phyloP scores from a whole-genome alignment of 2,113 vertebrate genomes.

The Apteryx mantelli region DNA sequence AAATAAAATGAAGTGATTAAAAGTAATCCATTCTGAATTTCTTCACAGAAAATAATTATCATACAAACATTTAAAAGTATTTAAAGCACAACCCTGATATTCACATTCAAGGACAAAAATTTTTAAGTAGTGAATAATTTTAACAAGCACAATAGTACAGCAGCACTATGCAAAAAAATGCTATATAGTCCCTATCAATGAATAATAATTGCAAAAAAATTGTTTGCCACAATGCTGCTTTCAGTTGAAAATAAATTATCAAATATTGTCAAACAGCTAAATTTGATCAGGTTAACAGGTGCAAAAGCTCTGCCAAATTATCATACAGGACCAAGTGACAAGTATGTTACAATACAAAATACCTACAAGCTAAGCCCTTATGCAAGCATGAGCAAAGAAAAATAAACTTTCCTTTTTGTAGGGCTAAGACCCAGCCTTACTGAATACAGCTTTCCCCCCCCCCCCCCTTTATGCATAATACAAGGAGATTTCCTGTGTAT shows the following conservation, averaged over 20 bases:
- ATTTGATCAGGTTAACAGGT: slow-evolving; percentile 1
- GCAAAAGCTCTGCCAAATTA: slow-evolving; percentile 10
- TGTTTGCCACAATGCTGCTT: not conserved
- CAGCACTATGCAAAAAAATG: slow-evolving; percentile 8
- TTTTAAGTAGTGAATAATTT: slow-evolving; percentile 33
- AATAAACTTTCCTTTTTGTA: not conserved
- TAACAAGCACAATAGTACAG: slow-evolving; percentile 30
- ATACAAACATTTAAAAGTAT: slow-evolving; percentile 49
- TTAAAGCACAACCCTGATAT: slow-evolving; percentile 27
- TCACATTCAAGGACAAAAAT: slow-evolving; percentile 50
- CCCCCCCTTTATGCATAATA: not conserved
- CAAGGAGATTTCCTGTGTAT: not conserved
- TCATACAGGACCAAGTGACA: not conserved
- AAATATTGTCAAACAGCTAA: not conserved
- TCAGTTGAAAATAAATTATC: not conserved
- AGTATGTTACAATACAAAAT: not conserved
- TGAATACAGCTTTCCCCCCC: not conserved
- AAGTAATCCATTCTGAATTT: not conserved
- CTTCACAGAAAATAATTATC: slow-evolving; percentile 29
- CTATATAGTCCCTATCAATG: not conserved
- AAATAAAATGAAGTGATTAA: slow-evolving; percentile 29
- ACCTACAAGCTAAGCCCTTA: slow-evolving; percentile 18
- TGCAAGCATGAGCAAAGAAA: slow-evolving; percentile 13
- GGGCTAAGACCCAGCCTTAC: not conserved
- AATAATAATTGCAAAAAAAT: not conserved